Conservation (phyloP, 1,140 invertebrate species). For the Melipona quadrifasciata region DNA sequence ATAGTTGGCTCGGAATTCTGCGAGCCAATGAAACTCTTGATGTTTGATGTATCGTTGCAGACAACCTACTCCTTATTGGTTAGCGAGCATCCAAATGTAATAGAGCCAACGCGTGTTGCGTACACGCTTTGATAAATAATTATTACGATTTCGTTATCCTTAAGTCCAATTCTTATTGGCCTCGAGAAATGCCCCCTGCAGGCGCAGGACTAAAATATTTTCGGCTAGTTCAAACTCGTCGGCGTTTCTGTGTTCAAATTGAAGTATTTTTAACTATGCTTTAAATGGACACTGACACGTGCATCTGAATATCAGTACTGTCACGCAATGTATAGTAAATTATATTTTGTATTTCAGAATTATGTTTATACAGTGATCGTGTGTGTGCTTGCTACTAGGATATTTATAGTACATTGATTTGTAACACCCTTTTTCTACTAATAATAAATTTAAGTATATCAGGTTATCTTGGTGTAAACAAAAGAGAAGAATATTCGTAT, state of each 20-base stretch:
- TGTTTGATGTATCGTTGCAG: not conserved
- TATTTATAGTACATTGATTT: not conserved
- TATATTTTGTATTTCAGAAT: not conserved
- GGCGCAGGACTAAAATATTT: not conserved
- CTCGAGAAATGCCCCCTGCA: not conserved
- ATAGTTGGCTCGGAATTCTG: not conserved
- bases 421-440: not conserved
- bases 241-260: slow-evolving; percentile 6
- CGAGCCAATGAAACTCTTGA: slow-evolving; percentile 34
- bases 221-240: not conserved
- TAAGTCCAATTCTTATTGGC: slow-evolving; percentile 21
- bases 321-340: not conserved
- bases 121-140: slow-evolving; percentile 16
- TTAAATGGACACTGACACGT: slow-evolving; percentile 17
- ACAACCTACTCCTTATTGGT: slow-evolving; percentile 30
- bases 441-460: not conserved
- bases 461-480: slow-evolving; percentile 1
- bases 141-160: slow-evolving; percentile 1
- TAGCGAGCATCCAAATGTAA: not conserved
- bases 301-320: not conserved
- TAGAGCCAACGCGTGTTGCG: not conserved
- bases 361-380: not conserved
- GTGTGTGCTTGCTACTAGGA: not conserved
- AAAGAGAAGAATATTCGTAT: not conserved
- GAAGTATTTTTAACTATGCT: slow-evolving; percentile 14